Base-by-base conservation (phyloP, 2,113 vertebrate species). In the Lathamus discolor region DNA sequence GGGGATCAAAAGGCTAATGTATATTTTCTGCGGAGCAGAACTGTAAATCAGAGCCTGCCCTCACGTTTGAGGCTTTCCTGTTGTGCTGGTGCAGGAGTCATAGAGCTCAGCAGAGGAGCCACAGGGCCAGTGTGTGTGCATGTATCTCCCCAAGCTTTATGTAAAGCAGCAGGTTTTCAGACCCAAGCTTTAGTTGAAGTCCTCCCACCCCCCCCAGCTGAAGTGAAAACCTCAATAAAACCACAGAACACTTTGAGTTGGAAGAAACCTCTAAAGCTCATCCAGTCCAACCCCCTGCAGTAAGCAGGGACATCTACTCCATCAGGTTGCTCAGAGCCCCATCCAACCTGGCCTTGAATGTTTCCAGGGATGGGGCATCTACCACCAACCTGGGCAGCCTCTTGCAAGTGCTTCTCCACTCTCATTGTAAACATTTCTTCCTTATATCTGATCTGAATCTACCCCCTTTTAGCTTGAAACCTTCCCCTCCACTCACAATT, bases 71-170 rank as follows among this genome's bases (percentile, higher is more conserved):
- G 77, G 18, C 6, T 0, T 1, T 25, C 44, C 13, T 11, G 4
- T 1, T 1, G 63, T 14, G 72, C 0, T 23, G 73, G 4, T 2
- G 11, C 11, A 0, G 11, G 69, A 33, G 41, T 2, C 8, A 9
- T 8, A 1, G 23, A 6, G 51, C 70, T 55, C 11, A 57, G 14
- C 15, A 44, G 54, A 29, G 43, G 61, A 17, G 4, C 1, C 2
- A 41, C 0, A 0, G 72, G 33, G 15, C 13, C 1, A 6, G 29
- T 3, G 9, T 1, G 10, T 3, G 5, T 0, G 17, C 11, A 3
- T 16, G 33, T 33, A 35, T n/a, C 22, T 24, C 57, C 33, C 57
- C n/a, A 35, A 23, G 33, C 57, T 59, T 24, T 59, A 59, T n/a
- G 6, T 59, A 24, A 35, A 35, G n/a, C 22, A 23, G 13, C 57